phyloP scores from a whole-genome alignment of 2,797 vertebrate genomes.

The Rousettus madagascariensis region DNA sequence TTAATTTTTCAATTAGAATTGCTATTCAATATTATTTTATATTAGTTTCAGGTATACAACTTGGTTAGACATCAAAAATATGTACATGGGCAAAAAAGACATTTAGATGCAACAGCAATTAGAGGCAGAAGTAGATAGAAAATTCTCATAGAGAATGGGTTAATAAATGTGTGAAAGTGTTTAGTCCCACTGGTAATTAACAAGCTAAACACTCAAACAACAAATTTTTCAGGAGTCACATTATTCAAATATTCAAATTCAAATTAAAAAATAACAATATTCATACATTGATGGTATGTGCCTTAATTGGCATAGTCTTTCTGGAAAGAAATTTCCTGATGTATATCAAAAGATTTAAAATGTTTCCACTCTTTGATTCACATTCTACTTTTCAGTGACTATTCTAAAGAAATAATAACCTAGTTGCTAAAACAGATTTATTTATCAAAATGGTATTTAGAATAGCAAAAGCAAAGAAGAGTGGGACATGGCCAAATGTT shows the following conservation, averaged over 20 bases:
- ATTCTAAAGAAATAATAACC: not conserved
- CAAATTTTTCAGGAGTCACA: not conserved
- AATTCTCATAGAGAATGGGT: not conserved
- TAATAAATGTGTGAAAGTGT: not conserved
- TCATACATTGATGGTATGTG: too few relatives aligned
- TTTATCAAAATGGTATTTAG: not conserved
- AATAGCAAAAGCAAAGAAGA: not conserved
- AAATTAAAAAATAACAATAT: not conserved
- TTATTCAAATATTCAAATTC: not conserved
- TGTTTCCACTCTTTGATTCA: not conserved
- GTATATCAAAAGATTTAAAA: not conserved
- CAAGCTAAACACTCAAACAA: not conserved
- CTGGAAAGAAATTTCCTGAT: not conserved
- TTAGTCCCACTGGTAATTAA: not conserved
- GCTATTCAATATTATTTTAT: too few relatives aligned
- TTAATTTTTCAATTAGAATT: too few relatives aligned
- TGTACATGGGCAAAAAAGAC: not conserved
- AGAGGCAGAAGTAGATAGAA: not conserved
- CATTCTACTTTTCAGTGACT: not conserved
- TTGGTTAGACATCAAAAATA: not conserved
- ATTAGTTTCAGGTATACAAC: too few relatives aligned
- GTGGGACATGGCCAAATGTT: not conserved
- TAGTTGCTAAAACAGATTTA: not conserved
- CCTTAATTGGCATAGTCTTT: not conserved
- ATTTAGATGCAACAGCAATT: not conserved